Conservation (phyloP, 2,113 vertebrate genomes). For the Pomatorhinus ruficollis region DNA sequence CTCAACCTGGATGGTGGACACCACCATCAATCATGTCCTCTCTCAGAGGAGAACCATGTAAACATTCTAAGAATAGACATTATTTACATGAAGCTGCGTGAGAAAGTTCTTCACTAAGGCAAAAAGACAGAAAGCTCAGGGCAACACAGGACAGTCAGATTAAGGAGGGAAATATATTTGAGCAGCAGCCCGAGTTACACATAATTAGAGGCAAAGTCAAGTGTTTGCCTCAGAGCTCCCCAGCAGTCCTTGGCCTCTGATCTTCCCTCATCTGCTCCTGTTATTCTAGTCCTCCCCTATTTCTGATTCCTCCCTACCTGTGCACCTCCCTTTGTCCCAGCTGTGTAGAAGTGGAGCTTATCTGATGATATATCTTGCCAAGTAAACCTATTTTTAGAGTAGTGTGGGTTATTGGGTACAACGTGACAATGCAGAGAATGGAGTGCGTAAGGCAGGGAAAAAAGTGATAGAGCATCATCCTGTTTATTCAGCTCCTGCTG, state of each 20-base stretch:
- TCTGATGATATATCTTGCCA: not conserved
- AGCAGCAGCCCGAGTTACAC: not conserved
- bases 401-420: not conserved
- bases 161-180: not conserved
- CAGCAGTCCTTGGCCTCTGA: not conserved
- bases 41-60: no score
- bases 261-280: not conserved
- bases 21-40: no score
- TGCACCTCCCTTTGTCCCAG: not conserved
- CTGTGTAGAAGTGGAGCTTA: not conserved
- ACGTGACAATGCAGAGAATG: not conserved
- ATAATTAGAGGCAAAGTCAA: not conserved
- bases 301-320: not conserved
- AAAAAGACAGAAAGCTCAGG: no score
- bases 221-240: not conserved
- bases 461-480: not conserved
- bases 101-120: no score
- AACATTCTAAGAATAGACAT: no score
- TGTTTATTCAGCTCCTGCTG: not conserved
- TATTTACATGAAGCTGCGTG: no score
- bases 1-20: no score
- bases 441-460: not conserved
- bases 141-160: not conserved
- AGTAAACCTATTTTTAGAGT: slow-evolving; percentile 2
- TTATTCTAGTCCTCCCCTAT: not conserved